Percentiles rank a stretch among this genome's conserved stretches.
Evolutionary conservation across 1,140 invertebrate species (phyloP).

Genomic region (Aphelenchoides fujianensis): DNA sequence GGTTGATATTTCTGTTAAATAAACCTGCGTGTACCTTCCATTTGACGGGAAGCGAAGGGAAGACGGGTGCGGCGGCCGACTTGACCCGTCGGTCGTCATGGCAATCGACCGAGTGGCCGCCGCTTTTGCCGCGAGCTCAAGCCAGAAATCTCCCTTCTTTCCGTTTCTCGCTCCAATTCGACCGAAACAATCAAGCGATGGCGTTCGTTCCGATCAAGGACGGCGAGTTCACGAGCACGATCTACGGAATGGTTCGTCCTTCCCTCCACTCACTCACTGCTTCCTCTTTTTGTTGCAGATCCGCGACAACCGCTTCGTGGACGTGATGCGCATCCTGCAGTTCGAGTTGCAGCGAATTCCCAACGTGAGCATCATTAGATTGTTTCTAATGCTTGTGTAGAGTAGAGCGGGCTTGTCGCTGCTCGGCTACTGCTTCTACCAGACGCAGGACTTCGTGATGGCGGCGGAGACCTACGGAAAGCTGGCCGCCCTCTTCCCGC

Average conservation of each 20-base stretch:
- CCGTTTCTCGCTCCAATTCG: too few species aligned
- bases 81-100: too few species aligned
- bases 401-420: slow-evolving; percentile 85
- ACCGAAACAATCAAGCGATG: too few species aligned
- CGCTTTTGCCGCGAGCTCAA: too few species aligned
- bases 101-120: too few species aligned
- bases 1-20: too few species aligned
- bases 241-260: slow-evolving; percentile 76
- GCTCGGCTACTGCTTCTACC: slow-evolving; percentile 90
- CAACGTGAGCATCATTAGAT: slow-evolving; percentile 65
- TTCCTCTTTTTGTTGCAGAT: slow-evolving; percentile 77
- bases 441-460: slow-evolving; percentile 75
- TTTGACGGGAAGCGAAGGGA: too few species aligned
- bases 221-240: slow-evolving; percentile 81
- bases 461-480: slow-evolving; percentile 94
- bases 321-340: slow-evolving; percentile 79
- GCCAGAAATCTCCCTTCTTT: too few species aligned
- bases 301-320: slow-evolving; percentile 81
- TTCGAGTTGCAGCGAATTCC: slow-evolving; percentile 69
- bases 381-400: slow-evolving; percentile 64
- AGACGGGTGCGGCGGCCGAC: too few species aligned
- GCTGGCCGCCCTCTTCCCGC: slow-evolving; percentile 77
- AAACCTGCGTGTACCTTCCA: too few species aligned
- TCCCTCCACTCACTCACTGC: neutral
- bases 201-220: slow-evolving; percentile 70